These are phyloP conservation scores for Psylliodes chrysocephalus DNA, from an alignment of 2,888 invertebrate genomes.

Conservation along the genomic window DNA sequence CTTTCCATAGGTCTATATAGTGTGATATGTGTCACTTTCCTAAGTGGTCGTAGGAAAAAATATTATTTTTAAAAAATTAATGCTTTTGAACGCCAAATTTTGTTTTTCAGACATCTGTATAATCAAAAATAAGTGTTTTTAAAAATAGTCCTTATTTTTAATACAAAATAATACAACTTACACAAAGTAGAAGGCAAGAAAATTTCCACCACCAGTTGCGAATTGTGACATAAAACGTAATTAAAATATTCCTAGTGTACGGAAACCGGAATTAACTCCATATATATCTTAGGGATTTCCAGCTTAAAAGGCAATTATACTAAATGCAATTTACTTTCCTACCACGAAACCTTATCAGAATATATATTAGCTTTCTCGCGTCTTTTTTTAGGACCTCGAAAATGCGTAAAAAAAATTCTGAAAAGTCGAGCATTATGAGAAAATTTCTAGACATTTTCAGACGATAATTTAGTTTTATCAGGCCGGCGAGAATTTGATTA, in stretches of 20 bases:
- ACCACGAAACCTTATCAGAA: conserved; percentile 7
- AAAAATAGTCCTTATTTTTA: too few relatives aligned
- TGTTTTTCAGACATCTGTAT: too few relatives aligned
- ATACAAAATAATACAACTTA: too few relatives aligned
- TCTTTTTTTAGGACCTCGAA: background rate
- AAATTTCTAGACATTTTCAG: background rate
- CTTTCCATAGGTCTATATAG: too few relatives aligned
- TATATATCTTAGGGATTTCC: conserved; percentile 11
- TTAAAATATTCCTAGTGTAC: conserved; percentile 16
- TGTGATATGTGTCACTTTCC: too few relatives aligned
- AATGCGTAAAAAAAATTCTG: background rate
- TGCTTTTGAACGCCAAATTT: too few relatives aligned
- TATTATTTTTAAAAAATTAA: too few relatives aligned
- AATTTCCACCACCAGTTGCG: background rate
- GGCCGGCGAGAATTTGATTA: too few relatives aligned
- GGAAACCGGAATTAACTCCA: conserved; percentile 9
- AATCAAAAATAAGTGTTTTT: too few relatives aligned
- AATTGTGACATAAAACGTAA: background rate
- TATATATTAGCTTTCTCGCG: conserved; percentile 5
- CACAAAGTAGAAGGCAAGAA: too few relatives aligned
- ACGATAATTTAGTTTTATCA: too few relatives aligned
- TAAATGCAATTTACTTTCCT: conserved; percentile 18
- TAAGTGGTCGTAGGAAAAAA: too few relatives aligned
- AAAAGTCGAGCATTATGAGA: background rate
- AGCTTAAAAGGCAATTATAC: conserved; percentile 27